phyloP scores from a whole-genome alignment of 2,888 invertebrate genomes.

The Bembecia ichneumoniformis region DNA sequence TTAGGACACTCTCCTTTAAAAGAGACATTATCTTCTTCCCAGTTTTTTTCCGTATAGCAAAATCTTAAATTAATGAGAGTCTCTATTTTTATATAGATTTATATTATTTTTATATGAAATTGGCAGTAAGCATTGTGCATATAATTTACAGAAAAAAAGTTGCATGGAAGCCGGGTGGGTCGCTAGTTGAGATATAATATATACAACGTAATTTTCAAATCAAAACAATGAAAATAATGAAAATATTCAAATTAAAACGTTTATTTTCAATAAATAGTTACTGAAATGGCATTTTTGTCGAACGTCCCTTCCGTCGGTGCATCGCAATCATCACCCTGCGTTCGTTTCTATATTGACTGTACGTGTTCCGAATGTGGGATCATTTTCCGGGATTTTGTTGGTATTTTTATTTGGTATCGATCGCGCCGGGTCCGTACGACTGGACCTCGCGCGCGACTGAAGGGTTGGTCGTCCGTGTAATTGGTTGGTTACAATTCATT shows the following conservation, averaged over 20 bases:
- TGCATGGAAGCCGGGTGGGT: too few relatives aligned
- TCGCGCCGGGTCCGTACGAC: constrained; percentile 26
- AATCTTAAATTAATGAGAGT: too few relatives aligned
- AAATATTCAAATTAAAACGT: background rate
- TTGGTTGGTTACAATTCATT: constrained; percentile 70
- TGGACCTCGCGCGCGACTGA: constrained; percentile 38
- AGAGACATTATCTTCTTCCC: too few relatives aligned
- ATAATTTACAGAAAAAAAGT: too few relatives aligned
- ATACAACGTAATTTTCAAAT: too few relatives aligned
- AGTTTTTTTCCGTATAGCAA: too few relatives aligned
- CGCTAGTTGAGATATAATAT: too few relatives aligned
- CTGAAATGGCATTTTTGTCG: constrained; percentile 38
- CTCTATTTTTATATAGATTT: too few relatives aligned
- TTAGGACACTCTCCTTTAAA: too few relatives aligned
- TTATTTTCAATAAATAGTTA: constrained; percentile 52
- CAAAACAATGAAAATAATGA: background rate
- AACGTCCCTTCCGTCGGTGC: constrained; percentile 42
- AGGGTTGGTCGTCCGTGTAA: constrained; percentile 65
- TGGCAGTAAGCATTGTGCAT: too few relatives aligned
- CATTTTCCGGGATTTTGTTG: constrained; percentile 59
- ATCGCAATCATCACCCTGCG: constrained; percentile 64
- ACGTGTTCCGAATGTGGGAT: constrained; percentile 58
- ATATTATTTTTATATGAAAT: too few relatives aligned
- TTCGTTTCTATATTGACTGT: constrained; percentile 62
- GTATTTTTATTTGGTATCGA: constrained; percentile 66